These are phyloP conservation scores for Aphelocoma coerulescens DNA, from an alignment of 2,113 vertebrate genomes.

Conservation along the genomic window DNA sequence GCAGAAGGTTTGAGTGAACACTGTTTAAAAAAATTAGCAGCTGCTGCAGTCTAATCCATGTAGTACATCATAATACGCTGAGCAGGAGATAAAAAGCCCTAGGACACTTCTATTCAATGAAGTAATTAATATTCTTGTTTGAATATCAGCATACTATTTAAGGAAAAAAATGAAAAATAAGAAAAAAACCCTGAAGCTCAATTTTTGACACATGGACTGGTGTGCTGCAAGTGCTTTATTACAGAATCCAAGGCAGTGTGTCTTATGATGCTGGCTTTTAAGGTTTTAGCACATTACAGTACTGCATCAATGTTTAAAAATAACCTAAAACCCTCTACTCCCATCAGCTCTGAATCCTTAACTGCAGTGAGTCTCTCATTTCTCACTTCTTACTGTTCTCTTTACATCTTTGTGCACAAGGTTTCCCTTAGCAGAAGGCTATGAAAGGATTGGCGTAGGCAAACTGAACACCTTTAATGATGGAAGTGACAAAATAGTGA, in stretches of 20 bases:
- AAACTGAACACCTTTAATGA: neutral
- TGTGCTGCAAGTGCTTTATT: neutral
- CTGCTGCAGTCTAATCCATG: neutral
- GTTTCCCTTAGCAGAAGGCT: neutral
- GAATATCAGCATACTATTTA: conserved; percentile 3
- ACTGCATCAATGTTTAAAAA: conserved; percentile 41
- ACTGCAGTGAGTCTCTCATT: neutral
- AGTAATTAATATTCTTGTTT: conserved; percentile 44
- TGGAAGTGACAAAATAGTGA: neutral
- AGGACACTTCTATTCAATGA: neutral
- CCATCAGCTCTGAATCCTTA: conserved; percentile 5
- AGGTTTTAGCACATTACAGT: conserved; percentile 20
- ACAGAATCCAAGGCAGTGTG: neutral
- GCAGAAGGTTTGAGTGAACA: neutral
- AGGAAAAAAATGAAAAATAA: neutral
- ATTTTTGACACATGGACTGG: neutral
- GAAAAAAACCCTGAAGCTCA: neutral
- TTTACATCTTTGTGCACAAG: neutral
- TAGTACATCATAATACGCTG: neutral
- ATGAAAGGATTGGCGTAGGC: neutral
- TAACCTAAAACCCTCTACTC: neutral
- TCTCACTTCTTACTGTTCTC: neutral
- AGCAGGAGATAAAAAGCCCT: neutral
- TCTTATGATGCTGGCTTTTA: conserved; percentile 11
- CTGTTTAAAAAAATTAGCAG: neutral